Evolutionary conservation across 2,113 vertebrate genomes (phyloP).

Genomic region (Serilophus lunatus): DNA sequence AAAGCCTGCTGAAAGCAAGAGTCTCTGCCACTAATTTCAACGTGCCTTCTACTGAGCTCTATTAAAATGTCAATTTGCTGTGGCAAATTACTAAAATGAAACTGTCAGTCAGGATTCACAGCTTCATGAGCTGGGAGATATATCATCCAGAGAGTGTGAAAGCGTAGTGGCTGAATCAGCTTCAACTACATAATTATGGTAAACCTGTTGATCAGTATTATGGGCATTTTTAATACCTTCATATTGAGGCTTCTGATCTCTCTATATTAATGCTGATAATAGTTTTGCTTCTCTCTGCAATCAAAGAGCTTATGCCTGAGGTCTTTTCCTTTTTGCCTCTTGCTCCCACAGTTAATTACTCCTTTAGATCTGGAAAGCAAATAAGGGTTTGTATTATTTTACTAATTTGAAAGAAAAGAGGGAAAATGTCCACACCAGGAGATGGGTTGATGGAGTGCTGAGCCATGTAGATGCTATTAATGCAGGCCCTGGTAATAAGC

Average conservation of each 20-base stretch:
- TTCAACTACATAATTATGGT: not conserved
- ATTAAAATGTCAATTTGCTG: not conserved
- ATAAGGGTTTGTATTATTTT: not conserved
- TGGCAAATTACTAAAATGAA: conserved; percentile 1
- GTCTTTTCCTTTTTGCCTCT: not conserved
- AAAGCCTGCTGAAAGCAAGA: not conserved
- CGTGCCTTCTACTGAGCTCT: not conserved
- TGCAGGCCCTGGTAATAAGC: not conserved
- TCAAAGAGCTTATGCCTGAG: not conserved
- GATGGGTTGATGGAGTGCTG: not conserved
- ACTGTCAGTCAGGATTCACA: conserved; percentile 5
- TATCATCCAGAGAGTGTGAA: not conserved
- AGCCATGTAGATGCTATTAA: not conserved
- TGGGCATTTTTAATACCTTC: conserved; percentile 32
- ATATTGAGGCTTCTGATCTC: conserved; percentile 6
- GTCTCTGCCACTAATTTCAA: not conserved
- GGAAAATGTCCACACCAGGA: not conserved
- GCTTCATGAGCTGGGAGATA: not conserved
- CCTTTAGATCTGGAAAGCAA: not conserved
- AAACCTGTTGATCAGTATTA: conserved; percentile 15
- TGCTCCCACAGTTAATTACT: conserved; percentile 32
- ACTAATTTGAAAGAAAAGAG: not conserved
- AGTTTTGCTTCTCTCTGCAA: conserved; percentile 25
- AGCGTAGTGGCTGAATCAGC: not conserved
- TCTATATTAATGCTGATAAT: conserved; percentile 8